Evolutionary conservation across 2,888 invertebrate genomes (phyloP), one percentile per base, ranked within the genome.

Genomic region (Tetheella fluctuosa): DNA sequence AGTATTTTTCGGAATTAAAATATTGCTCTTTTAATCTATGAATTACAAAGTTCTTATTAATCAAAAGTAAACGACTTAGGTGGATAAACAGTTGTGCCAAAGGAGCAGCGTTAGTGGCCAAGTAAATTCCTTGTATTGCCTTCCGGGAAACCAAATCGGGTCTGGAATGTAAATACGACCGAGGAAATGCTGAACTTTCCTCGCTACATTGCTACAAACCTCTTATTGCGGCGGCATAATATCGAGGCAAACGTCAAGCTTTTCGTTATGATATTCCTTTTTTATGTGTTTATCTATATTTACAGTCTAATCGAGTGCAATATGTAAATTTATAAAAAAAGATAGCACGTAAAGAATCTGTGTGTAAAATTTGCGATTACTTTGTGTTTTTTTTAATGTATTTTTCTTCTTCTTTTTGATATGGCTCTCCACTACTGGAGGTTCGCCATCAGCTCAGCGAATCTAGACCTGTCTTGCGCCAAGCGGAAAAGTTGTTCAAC

Each of bases 151-250:
- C 71, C 65, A 67, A 75, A 77, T 73, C 65, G 63, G 63, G 63
- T 52, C 63, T 59, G 66, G 73, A 81, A 82, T 80, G 77, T 73
- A 77, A 81, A 78, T 76, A 76, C 68, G 64, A 69, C 59, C 56
- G 59, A 53, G 62, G 55, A 55, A 75, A 77, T 64, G 69, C 67
- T 64, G 60, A 62, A 81, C 74, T 67, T 74, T 70, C 58, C 64
- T 56, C 62, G 53, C 37, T 52, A 57, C 58, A 55, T 58, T 57
- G 65, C 62, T 69, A 61, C 64, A 62, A 74, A 65, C 67, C 63
- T 65, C 66, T 67, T 68, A 64, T 63, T 56, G 52, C 25, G 42
- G 62, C 37, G 59, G 68, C 65, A 68, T 58, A 71, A 62, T 54
- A 60, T 20, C 55, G 20, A n/a, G 2, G 20, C 25, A 54, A 48